phyloP scores from a whole-genome alignment of 2,888 invertebrate species.

The Drosophila siamana region DNA sequence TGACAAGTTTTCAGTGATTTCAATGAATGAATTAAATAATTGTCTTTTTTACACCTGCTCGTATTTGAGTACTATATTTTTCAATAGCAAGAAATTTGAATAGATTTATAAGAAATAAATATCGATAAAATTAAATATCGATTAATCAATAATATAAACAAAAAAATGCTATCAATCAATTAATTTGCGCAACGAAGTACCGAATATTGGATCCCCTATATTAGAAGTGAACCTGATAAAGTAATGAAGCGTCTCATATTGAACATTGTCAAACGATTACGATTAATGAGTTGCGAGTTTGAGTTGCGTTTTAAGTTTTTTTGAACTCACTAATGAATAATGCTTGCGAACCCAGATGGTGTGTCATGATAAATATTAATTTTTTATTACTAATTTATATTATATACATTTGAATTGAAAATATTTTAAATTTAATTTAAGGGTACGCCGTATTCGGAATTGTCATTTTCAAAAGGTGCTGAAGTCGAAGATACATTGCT shows the following conservation, averaged over 20 bases:
- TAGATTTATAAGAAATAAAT: not conserved
- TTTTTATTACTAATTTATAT: not conserved
- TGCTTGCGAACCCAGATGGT: too few species aligned
- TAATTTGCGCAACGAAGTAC: not conserved
- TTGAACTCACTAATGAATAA: too few species aligned
- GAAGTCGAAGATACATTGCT: not conserved
- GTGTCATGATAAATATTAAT: not conserved
- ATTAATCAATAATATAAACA: not conserved
- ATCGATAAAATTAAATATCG: not conserved
- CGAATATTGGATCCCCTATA: not conserved
- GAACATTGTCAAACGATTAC: not conserved
- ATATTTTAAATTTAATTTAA: constrained; percentile 6
- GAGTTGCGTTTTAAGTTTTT: not conserved
- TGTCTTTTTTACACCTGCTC: not conserved
- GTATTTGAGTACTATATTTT: not conserved
- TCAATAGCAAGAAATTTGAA: not conserved
- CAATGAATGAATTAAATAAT: not conserved
- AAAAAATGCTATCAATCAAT: not conserved
- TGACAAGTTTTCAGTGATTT: constrained; percentile 5
- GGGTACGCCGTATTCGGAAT: constrained; percentile 19
- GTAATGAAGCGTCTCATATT: not conserved
- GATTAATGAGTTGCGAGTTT: not conserved
- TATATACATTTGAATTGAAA: not conserved
- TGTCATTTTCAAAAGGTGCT: constrained; percentile 1
- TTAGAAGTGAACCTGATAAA: not conserved